A percentile compares a stretch with the other conserved stretches of the same genome.
Evolutionary conservation across 1,140 invertebrate genomes (phyloP).

Genomic region (Lepidurus apus): DNA sequence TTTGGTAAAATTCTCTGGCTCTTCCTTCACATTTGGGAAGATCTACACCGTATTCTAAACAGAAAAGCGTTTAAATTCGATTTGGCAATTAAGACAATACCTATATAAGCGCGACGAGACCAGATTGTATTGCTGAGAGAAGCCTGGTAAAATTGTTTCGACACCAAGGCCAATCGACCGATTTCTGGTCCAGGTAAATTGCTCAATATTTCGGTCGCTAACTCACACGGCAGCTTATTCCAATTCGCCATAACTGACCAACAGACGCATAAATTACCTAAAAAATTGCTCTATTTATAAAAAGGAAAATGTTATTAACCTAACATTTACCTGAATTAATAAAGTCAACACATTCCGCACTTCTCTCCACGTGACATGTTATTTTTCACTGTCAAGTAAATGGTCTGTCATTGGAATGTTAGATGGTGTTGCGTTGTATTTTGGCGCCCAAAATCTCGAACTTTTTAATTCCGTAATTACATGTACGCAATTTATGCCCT

Average conservation of each 20-base stretch:
- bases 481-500: too few relatives aligned
- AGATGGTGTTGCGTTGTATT: too few relatives aligned
- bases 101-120: not conserved
- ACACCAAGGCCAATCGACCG: not conserved
- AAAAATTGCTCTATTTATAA: too few relatives aligned
- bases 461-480: too few relatives aligned
- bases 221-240: not conserved
- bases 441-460: too few relatives aligned
- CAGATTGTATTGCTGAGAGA: not conserved
- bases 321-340: too few relatives aligned
- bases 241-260: not conserved
- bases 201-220: not conserved
- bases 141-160: constrained; percentile 9
- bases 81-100: not conserved
- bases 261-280: not conserved
- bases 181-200: not conserved
- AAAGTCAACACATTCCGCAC: too few relatives aligned
- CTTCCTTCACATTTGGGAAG: not conserved
- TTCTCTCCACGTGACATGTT: too few relatives aligned
- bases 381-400: too few relatives aligned
- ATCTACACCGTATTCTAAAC: constrained; percentile 17
- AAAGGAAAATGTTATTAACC: too few relatives aligned
- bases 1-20: constrained; percentile 27
- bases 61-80: not conserved
- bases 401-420: too few relatives aligned